Conservation (phyloP, 2,888 invertebrate genomes). For the Palloptera scutellata region DNA sequence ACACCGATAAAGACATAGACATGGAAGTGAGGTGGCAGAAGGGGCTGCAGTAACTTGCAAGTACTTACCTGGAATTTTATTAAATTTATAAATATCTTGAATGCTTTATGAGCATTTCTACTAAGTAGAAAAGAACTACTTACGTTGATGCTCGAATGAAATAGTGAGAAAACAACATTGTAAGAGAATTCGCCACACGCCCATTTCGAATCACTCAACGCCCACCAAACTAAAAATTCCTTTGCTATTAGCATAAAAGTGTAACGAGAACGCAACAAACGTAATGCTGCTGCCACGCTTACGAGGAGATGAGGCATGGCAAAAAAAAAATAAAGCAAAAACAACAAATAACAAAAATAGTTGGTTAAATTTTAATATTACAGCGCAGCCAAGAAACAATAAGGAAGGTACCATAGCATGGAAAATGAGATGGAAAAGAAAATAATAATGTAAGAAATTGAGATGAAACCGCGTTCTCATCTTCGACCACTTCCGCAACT, state of each 20-base stretch:
- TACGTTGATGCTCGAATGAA: no score
- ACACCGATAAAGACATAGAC: no score
- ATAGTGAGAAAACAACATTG: no score
- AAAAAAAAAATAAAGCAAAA: neutral
- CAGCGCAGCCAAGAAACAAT: neutral
- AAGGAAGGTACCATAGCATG: neutral
- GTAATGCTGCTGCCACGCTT: neutral
- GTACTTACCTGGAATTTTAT: no score
- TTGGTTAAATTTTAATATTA: no score
- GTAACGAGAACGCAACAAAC: neutral
- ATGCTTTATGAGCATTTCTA: no score
- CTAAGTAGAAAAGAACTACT: no score
- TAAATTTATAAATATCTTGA: no score
- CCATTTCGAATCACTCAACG: neutral
- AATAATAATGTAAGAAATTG: conserved; percentile 44
- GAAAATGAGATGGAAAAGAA: conserved; percentile 8
- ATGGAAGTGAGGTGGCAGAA: no score
- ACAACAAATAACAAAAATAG: neutral
- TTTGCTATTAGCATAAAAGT: conserved; percentile 31
- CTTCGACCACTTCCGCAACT: conserved; percentile 17
- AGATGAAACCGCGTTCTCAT: conserved; percentile 53
- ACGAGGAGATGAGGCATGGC: neutral
- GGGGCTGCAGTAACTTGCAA: no score
- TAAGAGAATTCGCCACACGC: neutral
- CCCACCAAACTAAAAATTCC: conserved; percentile 29